phyloP scores from a whole-genome alignment of 1,140 invertebrate genomes.

The Formica exsecta region DNA sequence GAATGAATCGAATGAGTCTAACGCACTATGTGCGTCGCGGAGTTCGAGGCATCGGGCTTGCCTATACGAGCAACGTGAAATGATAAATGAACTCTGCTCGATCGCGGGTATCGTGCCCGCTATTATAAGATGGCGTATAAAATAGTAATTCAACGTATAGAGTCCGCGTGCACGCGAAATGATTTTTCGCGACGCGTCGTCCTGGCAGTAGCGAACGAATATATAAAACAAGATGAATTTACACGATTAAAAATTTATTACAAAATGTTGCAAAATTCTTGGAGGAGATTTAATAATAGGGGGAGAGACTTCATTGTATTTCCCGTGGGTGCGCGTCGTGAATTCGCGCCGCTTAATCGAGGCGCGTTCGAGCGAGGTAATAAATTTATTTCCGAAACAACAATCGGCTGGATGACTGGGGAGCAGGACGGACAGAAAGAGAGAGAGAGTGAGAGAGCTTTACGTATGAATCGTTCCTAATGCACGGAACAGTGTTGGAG shows the following conservation, averaged over 20 bases:
- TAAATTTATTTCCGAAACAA: conserved; percentile 64
- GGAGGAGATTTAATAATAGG: neutral
- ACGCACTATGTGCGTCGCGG: conserved; percentile 70
- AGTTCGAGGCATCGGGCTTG: conserved; percentile 67
- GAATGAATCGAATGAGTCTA: conserved; percentile 73
- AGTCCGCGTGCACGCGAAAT: conserved; percentile 33
- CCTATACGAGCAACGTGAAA: conserved; percentile 68
- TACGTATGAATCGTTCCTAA: conserved; percentile 78
- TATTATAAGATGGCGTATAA: conserved; percentile 84
- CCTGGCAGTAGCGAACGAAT: neutral
- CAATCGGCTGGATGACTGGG: conserved; percentile 47
- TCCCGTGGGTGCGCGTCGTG: neutral
- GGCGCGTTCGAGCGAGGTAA: conserved; percentile 44
- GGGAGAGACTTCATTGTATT: neutral
- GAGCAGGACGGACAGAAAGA: neutral
- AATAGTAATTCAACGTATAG: conserved; percentile 75
- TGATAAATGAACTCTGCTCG: conserved; percentile 84
- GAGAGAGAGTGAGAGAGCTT: neutral
- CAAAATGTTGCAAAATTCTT: neutral
- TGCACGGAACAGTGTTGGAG: conserved; percentile 73
- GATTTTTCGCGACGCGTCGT: conserved; percentile 32
- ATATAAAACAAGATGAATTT: neutral
- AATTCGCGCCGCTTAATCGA: conserved; percentile 46
- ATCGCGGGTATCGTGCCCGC: conserved; percentile 80
- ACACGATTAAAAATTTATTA: neutral